Conservation (phyloP, 1,140 invertebrate species). For the Fragariocoptes setiger region DNA sequence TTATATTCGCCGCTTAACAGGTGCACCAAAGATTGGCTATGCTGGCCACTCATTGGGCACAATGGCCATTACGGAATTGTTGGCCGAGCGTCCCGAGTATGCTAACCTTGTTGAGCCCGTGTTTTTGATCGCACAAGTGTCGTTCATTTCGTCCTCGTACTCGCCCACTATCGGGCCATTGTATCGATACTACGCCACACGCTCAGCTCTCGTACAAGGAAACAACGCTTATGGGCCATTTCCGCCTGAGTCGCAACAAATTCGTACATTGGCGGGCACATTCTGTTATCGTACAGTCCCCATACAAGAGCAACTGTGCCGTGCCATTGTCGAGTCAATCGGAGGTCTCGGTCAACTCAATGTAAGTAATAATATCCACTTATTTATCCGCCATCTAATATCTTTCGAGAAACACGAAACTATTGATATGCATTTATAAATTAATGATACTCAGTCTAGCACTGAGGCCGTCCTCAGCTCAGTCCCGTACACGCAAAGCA, state of each 20-base stretch:
- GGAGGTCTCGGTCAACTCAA: no score
- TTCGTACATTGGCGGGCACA: background rate
- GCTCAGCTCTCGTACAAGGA: background rate
- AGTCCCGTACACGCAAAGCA: no score
- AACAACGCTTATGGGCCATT: background rate
- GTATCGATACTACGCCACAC: background rate
- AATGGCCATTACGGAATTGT: background rate
- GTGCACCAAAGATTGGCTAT: background rate
- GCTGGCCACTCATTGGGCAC: background rate
- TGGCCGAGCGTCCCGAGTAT: background rate
- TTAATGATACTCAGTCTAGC: background rate
- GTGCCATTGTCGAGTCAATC: no score
- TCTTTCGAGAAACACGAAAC: background rate
- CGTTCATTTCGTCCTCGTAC: background rate
- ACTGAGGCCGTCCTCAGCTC: background rate
- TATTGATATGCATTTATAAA: background rate
- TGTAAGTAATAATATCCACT: background rate
- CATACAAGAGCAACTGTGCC: no score
- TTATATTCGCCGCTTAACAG: background rate
- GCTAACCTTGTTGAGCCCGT: background rate
- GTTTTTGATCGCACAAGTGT: background rate
- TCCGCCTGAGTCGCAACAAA: background rate
- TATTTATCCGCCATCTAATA: background rate
- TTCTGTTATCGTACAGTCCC: no score
- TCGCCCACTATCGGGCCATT: background rate